Percentiles rank a stretch among this genome's conserved stretches.
These are phyloP conservation scores for Haliaeetus leucogaster DNA, from an alignment of 2,113 vertebrate genomes.

Conservation along the genomic window DNA sequence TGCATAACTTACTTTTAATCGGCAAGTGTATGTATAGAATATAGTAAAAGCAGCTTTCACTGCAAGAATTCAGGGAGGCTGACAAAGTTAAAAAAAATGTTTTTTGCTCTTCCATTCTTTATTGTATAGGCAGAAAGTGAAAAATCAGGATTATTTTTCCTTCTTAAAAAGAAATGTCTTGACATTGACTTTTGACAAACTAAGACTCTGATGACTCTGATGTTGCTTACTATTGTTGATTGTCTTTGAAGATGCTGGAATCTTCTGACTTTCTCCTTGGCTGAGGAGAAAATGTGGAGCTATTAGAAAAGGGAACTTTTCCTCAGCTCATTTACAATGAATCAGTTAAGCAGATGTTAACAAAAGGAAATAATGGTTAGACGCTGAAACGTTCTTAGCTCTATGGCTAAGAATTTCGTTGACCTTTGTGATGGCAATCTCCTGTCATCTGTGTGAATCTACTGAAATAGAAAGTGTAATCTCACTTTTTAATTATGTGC, in stretches of 20 bases:
- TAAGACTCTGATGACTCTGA: background rate
- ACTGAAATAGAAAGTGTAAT: background rate
- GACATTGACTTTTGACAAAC: background rate
- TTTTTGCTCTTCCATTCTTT: background rate
- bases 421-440: background rate
- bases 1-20: rapidly evolving
- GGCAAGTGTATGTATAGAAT: background rate
- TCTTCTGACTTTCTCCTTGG: background rate
- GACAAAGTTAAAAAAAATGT: background rate
- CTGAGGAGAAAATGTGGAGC: background rate
- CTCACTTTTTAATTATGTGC: background rate
- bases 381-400: background rate
- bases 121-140: background rate
- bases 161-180: background rate
- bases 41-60: background rate
- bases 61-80: background rate
- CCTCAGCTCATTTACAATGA: background rate
- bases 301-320: background rate
- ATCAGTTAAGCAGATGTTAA: background rate
- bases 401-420: background rate
- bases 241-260: background rate
- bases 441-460: background rate
- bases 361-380: background rate
- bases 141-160: background rate
- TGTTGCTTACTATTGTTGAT: background rate